Evolutionary conservation across 1,140 invertebrate genomes (phyloP), one percentile per base, ranked within the genome.

Genomic region (Pseudomyrmex dendroicus): DNA sequence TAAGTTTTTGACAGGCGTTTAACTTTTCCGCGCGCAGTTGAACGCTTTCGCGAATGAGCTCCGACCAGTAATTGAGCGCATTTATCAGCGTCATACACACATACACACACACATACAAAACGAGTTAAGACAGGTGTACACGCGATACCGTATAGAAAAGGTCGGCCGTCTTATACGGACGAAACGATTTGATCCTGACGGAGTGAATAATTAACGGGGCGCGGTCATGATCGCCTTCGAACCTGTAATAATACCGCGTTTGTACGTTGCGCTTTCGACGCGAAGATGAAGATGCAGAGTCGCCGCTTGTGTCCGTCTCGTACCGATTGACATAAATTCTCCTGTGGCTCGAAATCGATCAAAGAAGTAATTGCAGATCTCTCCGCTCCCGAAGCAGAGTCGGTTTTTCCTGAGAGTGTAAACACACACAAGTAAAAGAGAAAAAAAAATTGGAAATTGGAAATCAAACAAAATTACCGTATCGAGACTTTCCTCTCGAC

Each of bases 121-220:
- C 22, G 73, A 73, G 59, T 61, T 84, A 57, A 50, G 72, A 70
- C 85, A 86, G 85, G 84, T 85, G 72, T 54, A 17, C 57, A 56
- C 25, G 35, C 73, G 57, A 78, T 77, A 63, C 52, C 59, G n/a
- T 56, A 59, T 48, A 78, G 52, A 76, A 76, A 82, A 82, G 72
- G 76, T 70, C 57, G 84, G 80, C 56, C 73, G 52, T 78, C 48
- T 78, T 78, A 25, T 25, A 68, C 59, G 76, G 64, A 59, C 76
- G 35, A 70, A 70, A 70, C 76, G 54, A 10, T 72, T 59, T 72
- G 66, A 80, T 80, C 68, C 76, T 63, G 73, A 73, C 64, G 76
- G 35, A 54, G 8, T 44, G 64, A 78, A 78, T 78, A 78, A 80
- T 80, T 80, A 80, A 80, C 76, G 76, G 73, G 66, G 76, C 76